phyloP scores from a whole-genome alignment of 2,888 invertebrate genomes.

The Nymphalis c-album region DNA sequence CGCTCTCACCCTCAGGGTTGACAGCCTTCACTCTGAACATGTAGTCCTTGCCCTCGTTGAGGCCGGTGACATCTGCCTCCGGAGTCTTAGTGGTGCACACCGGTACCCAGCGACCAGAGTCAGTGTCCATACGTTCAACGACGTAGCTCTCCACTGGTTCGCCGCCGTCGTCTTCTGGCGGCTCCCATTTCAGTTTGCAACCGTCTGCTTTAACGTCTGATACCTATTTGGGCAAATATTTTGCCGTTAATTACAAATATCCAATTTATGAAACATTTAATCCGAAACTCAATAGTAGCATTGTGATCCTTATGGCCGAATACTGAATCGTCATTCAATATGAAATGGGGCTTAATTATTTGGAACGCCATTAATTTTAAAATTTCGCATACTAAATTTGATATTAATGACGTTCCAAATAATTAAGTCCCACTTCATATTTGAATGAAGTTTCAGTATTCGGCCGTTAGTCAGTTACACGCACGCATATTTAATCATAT shows the following conservation, averaged over 20 bases:
- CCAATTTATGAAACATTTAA: too few relatives aligned
- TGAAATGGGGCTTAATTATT: too few relatives aligned
- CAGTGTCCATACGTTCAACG: constrained; percentile 97
- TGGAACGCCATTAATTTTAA: too few relatives aligned
- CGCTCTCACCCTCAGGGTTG: constrained; percentile 97
- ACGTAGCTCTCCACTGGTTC: constrained; percentile 96
- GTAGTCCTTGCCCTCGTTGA: constrained; percentile 98
- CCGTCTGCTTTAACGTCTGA: constrained; percentile 95
- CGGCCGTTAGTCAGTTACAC: too few relatives aligned
- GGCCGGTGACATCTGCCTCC: constrained; percentile 92
- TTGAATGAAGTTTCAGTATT: too few relatives aligned
- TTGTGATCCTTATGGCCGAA: too few relatives aligned
- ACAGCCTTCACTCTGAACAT: constrained; percentile 98
- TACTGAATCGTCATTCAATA: too few relatives aligned
- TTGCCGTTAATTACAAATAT: background rate
- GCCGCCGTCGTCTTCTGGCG: constrained; percentile 98
- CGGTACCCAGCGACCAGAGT: constrained; percentile 95
- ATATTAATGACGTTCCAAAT: too few relatives aligned
- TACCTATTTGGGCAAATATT: constrained; percentile 51
- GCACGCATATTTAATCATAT: too few relatives aligned
- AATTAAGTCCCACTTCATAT: too few relatives aligned
- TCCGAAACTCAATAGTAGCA: too few relatives aligned
- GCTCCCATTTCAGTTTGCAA: constrained; percentile 96
- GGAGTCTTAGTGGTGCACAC: constrained; percentile 87
- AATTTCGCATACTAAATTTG: too few relatives aligned